Conservation (phyloP, 2,113 vertebrate species). For the Suricata suricatta region DNA sequence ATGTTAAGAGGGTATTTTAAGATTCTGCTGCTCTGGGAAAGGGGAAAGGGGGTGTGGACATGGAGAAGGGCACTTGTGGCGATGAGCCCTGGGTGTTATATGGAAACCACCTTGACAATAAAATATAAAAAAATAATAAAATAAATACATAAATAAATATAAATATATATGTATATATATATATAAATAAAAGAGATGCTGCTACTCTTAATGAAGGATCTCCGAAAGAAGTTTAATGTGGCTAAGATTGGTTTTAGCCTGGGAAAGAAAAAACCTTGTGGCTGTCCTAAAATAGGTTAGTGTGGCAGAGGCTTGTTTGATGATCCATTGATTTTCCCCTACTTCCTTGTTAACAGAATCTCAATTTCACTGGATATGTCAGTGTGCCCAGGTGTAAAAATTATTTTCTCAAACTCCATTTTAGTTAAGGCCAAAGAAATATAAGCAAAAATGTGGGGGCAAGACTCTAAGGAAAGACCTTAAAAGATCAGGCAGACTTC, state of each 20-base stretch:
- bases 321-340: not conserved
- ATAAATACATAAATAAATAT: no score
- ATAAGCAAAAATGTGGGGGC: not conserved
- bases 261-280: not conserved
- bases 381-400: not conserved
- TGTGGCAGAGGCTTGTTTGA: not conserved
- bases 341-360: not conserved
- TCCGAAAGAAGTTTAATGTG: not conserved
- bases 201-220: not conserved
- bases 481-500: not conserved
- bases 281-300: not conserved
- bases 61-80: no score
- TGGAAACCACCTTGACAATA: no score
- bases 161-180: no score
- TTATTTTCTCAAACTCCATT: not conserved
- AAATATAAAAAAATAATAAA: no score
- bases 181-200: not conserved
- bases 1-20: not conserved
- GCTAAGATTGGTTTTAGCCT: not conserved
- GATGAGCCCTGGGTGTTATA: no score
- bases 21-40: not conserved
- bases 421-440: not conserved
- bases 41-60: no score
- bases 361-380: not conserved
- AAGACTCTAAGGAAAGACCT: not conserved